Conservation (phyloP, 2,888 invertebrate genomes). For the Branchipolynoe longqiensis region DNA sequence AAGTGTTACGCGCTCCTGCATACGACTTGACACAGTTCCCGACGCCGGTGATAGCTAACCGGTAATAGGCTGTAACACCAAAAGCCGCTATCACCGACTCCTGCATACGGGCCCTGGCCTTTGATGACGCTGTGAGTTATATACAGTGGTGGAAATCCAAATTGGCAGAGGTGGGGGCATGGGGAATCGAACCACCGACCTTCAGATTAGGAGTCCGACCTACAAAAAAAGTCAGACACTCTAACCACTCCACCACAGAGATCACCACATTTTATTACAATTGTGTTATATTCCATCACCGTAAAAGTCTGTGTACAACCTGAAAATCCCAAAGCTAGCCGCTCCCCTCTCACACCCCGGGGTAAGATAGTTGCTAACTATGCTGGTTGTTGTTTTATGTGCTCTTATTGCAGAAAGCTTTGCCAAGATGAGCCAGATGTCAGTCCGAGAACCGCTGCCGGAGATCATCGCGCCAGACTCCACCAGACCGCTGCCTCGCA, state of each 20-base stretch:
- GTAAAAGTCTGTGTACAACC: neutral
- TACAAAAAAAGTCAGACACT: no score
- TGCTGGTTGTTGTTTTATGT: neutral
- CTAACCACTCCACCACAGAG: no score
- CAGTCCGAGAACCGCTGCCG: neutral
- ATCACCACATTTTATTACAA: no score
- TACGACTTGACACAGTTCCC: no score
- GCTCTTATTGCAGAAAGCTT: conserved; percentile 8
- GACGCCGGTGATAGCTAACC: neutral
- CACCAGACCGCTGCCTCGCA: neutral
- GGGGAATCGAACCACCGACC: no score
- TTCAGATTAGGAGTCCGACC: no score
- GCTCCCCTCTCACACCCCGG: neutral
- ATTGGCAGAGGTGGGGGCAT: no score
- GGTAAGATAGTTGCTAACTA: neutral
- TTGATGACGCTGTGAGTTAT: no score
- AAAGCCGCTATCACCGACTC: neutral
- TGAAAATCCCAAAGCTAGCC: neutral
- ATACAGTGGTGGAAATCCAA: no score
- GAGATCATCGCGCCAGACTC: neutral
- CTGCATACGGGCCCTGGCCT: no score
- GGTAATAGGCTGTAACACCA: neutral
- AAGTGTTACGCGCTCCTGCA: no score
- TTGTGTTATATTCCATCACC: neutral
- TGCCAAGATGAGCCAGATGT: conserved; percentile 7